Evolutionary conservation across 2,888 invertebrate genomes (phyloP).

Genomic region (Balanococcus diminutus): DNA sequence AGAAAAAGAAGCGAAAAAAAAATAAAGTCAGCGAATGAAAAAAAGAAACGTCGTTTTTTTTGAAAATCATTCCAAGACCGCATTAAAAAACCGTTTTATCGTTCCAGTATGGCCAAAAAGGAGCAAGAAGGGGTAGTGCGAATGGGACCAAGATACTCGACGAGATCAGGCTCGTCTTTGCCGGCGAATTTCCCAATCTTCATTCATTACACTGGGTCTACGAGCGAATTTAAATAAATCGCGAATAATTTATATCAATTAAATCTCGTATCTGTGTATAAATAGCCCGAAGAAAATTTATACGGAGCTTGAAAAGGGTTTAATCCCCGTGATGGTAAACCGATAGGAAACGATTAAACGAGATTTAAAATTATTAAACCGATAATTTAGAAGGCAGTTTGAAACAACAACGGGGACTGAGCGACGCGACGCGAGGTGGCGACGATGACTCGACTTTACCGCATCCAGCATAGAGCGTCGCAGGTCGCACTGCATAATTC

Average conservation of each 20-base stretch:
- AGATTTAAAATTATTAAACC: slow-evolving; percentile 44
- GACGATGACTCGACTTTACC: background rate
- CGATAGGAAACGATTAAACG: slow-evolving; percentile 39
- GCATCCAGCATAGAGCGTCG: too few species aligned
- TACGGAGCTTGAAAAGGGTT: slow-evolving; percentile 36
- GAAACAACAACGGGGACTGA: background rate
- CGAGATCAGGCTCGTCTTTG: background rate
- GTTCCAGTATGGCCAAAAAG: background rate
- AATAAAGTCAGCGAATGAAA: background rate
- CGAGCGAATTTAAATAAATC: slow-evolving; percentile 6
- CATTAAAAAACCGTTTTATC: background rate
- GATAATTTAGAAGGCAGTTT: slow-evolving; percentile 42
- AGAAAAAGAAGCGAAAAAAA: background rate
- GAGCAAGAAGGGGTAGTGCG: background rate
- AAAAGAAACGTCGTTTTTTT: background rate
- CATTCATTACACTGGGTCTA: background rate
- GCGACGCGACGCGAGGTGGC: too few species aligned
- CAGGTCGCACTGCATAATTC: background rate
- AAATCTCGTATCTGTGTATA: slow-evolving; percentile 39
- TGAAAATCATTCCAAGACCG: background rate
- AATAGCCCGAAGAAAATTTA: slow-evolving; percentile 44
- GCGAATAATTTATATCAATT: slow-evolving; percentile 42
- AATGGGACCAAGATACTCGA: background rate
- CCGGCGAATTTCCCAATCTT: slow-evolving; percentile 13
- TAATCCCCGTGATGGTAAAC: slow-evolving; percentile 35